These are phyloP conservation scores for Stramonita haemastoma DNA, from an alignment of 2,888 invertebrate species.

Conservation along the genomic window DNA sequence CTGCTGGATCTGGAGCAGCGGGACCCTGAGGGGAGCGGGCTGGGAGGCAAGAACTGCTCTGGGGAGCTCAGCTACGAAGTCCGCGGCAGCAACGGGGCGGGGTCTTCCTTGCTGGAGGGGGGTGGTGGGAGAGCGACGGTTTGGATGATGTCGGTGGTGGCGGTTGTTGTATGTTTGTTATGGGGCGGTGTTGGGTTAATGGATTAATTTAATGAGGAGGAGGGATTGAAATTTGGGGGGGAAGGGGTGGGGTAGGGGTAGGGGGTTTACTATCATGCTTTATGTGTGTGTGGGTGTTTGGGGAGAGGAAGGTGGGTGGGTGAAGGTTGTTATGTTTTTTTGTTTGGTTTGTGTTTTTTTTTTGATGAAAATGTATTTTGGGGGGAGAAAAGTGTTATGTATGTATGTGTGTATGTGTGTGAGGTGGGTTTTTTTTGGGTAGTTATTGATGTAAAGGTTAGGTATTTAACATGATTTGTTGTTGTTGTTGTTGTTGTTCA, in stretches of 20 bases:
- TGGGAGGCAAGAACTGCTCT: slow-evolving; percentile 19
- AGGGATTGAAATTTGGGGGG: no score
- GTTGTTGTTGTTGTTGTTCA: no score
- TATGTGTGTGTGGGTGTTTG: slow-evolving; percentile 1
- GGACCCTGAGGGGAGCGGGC: not conserved
- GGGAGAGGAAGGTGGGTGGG: not conserved
- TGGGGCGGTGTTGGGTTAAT: not conserved
- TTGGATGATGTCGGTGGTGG: no score
- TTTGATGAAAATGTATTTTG: not conserved
- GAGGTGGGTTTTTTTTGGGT: not conserved
- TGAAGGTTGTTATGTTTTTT: no score
- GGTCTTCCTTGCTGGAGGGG: not conserved
- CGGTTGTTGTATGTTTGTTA: not conserved
- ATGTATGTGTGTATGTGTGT: not conserved
- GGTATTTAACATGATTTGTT: no score
- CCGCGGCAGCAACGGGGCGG: not conserved
- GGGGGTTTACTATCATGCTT: not conserved
- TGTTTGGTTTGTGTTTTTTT: not conserved
- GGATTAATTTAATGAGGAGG: not conserved
- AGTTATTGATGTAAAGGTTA: not conserved
- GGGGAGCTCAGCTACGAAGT: not conserved
- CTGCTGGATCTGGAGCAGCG: slow-evolving; percentile 30
- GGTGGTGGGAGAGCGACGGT: not conserved
- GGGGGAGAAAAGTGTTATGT: not conserved
- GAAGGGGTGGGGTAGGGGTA: no score